These are phyloP conservation scores for Heterotilapia buettikoferi DNA, from an alignment of 2,113 vertebrate species.

Conservation along the genomic window DNA sequence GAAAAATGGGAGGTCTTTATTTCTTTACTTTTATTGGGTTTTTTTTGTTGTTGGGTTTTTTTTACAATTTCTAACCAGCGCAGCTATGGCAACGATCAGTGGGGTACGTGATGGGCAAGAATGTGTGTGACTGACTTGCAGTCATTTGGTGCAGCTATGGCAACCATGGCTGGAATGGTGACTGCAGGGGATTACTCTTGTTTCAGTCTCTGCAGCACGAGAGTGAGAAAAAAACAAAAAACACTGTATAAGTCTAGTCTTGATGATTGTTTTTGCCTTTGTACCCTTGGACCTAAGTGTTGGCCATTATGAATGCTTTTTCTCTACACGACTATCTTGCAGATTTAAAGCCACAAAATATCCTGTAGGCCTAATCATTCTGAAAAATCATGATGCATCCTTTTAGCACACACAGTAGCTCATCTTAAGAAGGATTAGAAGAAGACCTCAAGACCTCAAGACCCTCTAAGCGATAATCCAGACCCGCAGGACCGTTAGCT, in stretches of 20 bases:
- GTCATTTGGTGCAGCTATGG: slow-evolving; percentile 60
- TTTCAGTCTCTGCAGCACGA: slow-evolving; percentile 61
- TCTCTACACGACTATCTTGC: not conserved
- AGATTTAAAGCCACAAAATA: slow-evolving; percentile 17
- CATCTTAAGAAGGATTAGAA: slow-evolving; percentile 39
- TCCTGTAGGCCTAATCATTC: slow-evolving; percentile 26
- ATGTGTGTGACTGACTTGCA: slow-evolving; percentile 50
- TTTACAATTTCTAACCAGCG: slow-evolving; percentile 32
- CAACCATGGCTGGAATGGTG: slow-evolving; percentile 40
- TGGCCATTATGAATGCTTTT: slow-evolving; percentile 20
- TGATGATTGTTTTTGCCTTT: not conserved
- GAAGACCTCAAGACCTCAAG: slow-evolving; percentile 17
- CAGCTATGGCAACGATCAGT: slow-evolving; percentile 61
- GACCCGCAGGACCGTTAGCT: slow-evolving; percentile 14
- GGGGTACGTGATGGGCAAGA: slow-evolving; percentile 48
- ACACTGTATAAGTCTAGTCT: slow-evolving; percentile 33
- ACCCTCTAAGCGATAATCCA: slow-evolving; percentile 38
- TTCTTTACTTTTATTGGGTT: slow-evolving; percentile 28
- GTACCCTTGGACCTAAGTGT: slow-evolving; percentile 29
- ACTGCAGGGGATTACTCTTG: slow-evolving; percentile 48
- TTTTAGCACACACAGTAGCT: slow-evolving; percentile 39
- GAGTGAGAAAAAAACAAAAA: slow-evolving; percentile 21
- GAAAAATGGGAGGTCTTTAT: slow-evolving; percentile 58
- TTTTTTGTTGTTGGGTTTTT: not conserved
- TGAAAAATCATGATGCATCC: not conserved